A percentile compares a stretch with the other conserved stretches of the same genome.
These are phyloP conservation scores for Mycteria americana DNA, from an alignment of 2,797 vertebrate genomes.

Conservation along the genomic window DNA sequence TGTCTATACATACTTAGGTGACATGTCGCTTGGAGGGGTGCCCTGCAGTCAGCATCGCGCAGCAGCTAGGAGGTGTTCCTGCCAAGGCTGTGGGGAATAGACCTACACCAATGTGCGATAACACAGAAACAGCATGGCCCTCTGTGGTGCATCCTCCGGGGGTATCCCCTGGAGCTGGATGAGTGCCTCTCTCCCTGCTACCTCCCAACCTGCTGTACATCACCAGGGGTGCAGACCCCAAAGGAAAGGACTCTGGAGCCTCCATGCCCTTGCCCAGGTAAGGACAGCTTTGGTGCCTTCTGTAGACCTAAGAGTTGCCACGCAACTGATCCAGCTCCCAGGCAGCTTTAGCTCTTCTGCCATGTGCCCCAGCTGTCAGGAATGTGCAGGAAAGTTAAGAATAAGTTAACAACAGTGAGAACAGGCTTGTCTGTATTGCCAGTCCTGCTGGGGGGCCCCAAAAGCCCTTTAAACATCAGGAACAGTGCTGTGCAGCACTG, in stretches of 20 bases:
- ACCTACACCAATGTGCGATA: rapidly evolving
- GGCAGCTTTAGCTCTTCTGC: background rate
- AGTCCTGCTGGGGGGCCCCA: background rate
- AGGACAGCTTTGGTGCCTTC: background rate
- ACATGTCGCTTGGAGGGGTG: background rate
- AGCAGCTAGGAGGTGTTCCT: background rate
- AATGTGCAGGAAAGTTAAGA: background rate
- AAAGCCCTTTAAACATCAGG: background rate
- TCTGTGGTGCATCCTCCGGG: background rate
- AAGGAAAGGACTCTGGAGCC: background rate
- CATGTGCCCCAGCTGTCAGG: background rate
- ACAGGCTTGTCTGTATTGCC: background rate
- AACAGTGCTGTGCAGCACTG: background rate
- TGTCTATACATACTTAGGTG: background rate
- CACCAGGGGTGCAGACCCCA: background rate
- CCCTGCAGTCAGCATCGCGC: rapidly evolving
- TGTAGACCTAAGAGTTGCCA: background rate
- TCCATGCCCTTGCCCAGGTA: background rate
- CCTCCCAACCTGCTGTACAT: background rate
- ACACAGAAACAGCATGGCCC: background rate
- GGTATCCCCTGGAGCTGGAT: background rate
- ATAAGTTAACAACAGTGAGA: background rate
- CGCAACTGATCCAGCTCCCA: background rate
- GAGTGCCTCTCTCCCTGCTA: background rate
- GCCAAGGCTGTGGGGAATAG: background rate